Base-by-base conservation (phyloP, 2,797 vertebrate genomes). In the Morus bassanus region DNA sequence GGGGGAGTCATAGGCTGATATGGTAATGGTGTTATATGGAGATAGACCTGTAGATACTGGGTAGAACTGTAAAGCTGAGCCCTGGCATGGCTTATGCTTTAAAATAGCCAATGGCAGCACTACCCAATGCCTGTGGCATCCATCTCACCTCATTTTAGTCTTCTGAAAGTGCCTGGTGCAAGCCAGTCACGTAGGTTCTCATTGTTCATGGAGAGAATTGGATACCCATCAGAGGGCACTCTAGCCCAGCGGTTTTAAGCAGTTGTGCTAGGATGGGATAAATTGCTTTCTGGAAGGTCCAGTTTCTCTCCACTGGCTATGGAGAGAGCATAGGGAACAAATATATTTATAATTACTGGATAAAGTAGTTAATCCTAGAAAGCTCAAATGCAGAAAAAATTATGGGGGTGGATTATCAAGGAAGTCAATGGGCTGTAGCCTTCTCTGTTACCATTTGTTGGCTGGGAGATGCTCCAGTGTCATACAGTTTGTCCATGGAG, bases 201-300 rank as follows among this genome's bases (percentile, higher is more conserved):
- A 3, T 19, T 54, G 35, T 65, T 70, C 19, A 3, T 64, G 50
- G 39, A 50, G 39, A 43, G 16, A 85, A 85, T 2, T 54, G 53
- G 60, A 45, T 46, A 73, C 78, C 87, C 68, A 85, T 93, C 75
- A 95, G 91, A 92, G 91, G 63, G 73, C 72, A 73, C 51, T 94
- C 65, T 80, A 96, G 48, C 45, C 28, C 81, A 94, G 68, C 2
- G 0, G 28, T 91, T 96, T 87, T 77, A 89, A 14, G 30, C 7
- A 53, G 11, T 45, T 68, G 19, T 85, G n/a, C 48, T 74, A 31
- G 9, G 16, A 7, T 63, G 51, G 28, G 60, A 35, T 82, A 39
- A 73, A 27, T 45, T 76, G 45, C 41, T 64, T 88, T 80, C 50
- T 85, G 60, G 23, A 59, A 80, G 41, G 65, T 83, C n/a, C 56